Evolutionary conservation across 2,113 vertebrate species (phyloP).

Genomic region (Sapajus apella): DNA sequence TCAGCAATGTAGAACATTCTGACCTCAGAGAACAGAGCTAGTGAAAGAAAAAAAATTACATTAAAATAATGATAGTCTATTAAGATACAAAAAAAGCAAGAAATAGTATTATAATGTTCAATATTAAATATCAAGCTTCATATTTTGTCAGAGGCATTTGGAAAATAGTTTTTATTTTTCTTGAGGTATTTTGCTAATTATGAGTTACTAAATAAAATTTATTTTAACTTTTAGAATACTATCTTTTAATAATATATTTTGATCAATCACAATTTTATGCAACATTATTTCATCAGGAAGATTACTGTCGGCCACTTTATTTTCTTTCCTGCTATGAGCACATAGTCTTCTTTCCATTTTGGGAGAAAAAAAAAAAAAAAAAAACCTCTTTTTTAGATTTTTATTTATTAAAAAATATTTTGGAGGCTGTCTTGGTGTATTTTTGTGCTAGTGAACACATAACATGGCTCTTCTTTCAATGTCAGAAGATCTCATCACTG

Average conservation of each 20-base stretch:
- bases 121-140: background rate
- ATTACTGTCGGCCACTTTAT: background rate
- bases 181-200: background rate
- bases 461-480: background rate
- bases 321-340: background rate
- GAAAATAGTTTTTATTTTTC: background rate
- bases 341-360: background rate
- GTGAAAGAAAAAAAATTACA: background rate
- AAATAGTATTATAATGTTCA: background rate
- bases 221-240: background rate
- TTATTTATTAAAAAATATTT: background rate
- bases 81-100: background rate
- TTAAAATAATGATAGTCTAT: background rate
- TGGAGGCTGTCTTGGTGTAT: background rate
- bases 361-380: fast-evolving
- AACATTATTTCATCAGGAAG: background rate
- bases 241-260: background rate
- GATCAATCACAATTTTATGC: background rate
- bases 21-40: background rate
- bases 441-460: background rate
- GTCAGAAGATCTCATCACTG: background rate
- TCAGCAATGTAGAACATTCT: background rate
- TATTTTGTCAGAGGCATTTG: background rate
- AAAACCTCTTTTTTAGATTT: background rate
- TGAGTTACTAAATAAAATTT: background rate